Conservation (phyloP, 2,888 invertebrate species). For the Stenodema calcarata region DNA sequence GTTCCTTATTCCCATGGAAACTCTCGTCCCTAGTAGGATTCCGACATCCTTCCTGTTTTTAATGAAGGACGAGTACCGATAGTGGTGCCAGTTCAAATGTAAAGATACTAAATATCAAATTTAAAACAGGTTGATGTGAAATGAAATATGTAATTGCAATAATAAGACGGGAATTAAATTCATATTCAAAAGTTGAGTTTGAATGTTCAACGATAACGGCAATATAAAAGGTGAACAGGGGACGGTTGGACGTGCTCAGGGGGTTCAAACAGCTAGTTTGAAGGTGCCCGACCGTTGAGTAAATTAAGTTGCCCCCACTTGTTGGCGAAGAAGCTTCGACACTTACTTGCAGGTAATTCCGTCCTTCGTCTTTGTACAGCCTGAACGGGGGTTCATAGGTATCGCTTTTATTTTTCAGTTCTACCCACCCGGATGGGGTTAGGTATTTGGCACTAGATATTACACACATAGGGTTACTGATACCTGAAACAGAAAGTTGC, state of each 20-base stretch:
- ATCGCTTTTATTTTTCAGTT: conserved; percentile 66
- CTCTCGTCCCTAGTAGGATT: no score
- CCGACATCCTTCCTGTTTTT: no score
- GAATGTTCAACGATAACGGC: not conserved
- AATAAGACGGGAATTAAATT: not conserved
- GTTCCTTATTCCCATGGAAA: no score
- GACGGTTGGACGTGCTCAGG: not conserved
- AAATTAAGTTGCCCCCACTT: not conserved
- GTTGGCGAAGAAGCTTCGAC: not conserved
- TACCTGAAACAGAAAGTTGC: conserved; percentile 65
- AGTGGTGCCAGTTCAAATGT: not conserved
- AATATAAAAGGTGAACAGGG: not conserved
- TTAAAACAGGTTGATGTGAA: no score
- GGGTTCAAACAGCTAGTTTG: not conserved
- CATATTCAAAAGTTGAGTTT: not conserved
- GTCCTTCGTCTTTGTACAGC: conserved; percentile 80
- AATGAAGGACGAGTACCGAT: no score
- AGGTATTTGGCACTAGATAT: conserved; percentile 85
- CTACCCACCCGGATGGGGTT: conserved; percentile 79
- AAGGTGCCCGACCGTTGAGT: not conserved
- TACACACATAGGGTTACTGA: conserved; percentile 81
- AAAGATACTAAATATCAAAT: no score
- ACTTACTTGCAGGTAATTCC: conserved; percentile 79
- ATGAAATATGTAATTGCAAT: no score
- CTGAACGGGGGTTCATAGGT: conserved; percentile 62